Base-by-base conservation (phyloP, 2,113 vertebrate genomes). In the Bufo bufo region DNA sequence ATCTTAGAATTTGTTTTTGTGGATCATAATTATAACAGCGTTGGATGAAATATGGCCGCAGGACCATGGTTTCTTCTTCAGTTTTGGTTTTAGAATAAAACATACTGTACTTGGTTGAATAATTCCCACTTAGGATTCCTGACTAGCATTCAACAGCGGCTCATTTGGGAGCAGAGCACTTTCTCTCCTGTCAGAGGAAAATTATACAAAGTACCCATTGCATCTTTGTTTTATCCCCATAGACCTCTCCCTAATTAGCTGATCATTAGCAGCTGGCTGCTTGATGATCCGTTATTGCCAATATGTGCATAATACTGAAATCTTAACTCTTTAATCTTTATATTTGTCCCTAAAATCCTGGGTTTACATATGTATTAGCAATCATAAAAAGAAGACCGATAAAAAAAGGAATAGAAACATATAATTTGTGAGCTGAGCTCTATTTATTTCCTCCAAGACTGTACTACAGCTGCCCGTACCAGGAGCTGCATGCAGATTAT, bases 201-300 rank as follows among this genome's bases (percentile, higher is more conserved):
- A 85, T 85, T 58, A 85, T 75, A 85, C 52, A 85, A 86, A 77
- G 74, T 86, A 85, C 72, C n/a, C 20, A 75, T 54, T 33, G 45
- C 33, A n/a, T 43, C 74, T 63, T 77, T 23, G 6, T 86, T 85
- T 86, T 65, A 74, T 86, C 74, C 72, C 74, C 52, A 86, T n/a
- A 50, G 74, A 63, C 72, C 19, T 86, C 47, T 86, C n/a, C 61
- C 85, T 77, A 86, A 86, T 85, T 85, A 85, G 83, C 52, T 85
- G 69, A 58, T 63, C 85, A 86, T 77, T 65, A 75, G 58, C 85
- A 61, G 85, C 72, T 77, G 58, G 56, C 43, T 23, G 72, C 58
- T 19, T 77, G 85, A 75, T 52, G 54, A 49, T 59, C 9, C 49
- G 11, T 65, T 61, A 66, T 86, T 66, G 45, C 58, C 74, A 78